Base-by-base conservation (phyloP, 2,888 invertebrate species). In the Deroplatys truncata region DNA sequence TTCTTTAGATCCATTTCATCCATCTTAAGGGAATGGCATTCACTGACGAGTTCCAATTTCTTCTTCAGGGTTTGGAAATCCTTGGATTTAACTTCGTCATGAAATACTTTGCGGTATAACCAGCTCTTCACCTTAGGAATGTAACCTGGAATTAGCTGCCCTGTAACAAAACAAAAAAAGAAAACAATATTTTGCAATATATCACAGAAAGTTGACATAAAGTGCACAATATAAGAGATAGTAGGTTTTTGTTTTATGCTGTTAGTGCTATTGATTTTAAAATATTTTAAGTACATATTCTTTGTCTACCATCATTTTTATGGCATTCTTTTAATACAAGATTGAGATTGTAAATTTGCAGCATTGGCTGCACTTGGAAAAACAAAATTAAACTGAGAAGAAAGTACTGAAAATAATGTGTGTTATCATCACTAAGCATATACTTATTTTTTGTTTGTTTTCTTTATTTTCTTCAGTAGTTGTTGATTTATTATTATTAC, bases 91-190 rank as follows among this genome's bases (percentile, higher is more conserved):
- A 91, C 89, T 89, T 92, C 92, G 43, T 91, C 92, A 87, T 92
- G 92, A 88, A 92, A 92, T 16, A 92, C 91, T 90, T 91, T 92
- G 87, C 91, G 91, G 89, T 92, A 92, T 13, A 92, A 89, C 92
- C 92, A 92, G 28, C 91, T 91, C 88, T 92, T 92, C 28, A 92
- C 92, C 82, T 91, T 91, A 9, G 91, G 91, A 89, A 86, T 89
- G 86, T 89, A 89, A 28, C 88, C 90, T 16, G 89, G 86, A 49
- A 85, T 89, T n/a, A 89, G 82, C 28, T 91, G 89, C 16, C 90
- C 90, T 90, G 86, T 15, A 89, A 89, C 16, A n/a, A 16, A 86
- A 72, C 10, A 84, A 31, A 31, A 20, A 56, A 9, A 20, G 20
- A 72, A 43, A 43, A 20, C 3, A 72, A 72, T 56, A 56, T 56